Percentiles rank a stretch among this genome's conserved stretches.
Evolutionary conservation across 2,888 invertebrate species (phyloP).

Genomic region (Lochmaea capreae): DNA sequence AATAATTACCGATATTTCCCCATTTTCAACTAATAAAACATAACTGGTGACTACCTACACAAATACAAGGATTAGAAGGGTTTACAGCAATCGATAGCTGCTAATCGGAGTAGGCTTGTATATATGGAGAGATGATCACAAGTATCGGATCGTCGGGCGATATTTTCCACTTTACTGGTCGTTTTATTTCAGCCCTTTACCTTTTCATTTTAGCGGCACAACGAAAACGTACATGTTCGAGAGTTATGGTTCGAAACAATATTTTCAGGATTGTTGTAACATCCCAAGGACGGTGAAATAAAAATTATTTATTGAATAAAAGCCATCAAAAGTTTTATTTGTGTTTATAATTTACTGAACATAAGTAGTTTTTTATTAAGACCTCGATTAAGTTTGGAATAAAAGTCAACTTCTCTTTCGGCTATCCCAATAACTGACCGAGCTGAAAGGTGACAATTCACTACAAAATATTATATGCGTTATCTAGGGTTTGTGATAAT

Average conservation of each 20-base stretch:
- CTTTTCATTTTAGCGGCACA: conserved; percentile 38
- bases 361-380: too few relatives aligned
- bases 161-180: conserved; percentile 54
- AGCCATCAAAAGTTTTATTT: too few relatives aligned
- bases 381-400: too few relatives aligned
- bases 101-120: conserved; percentile 46
- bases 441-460: too few relatives aligned
- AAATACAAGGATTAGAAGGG: conserved; percentile 29
- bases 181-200: conserved; percentile 48
- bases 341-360: too few relatives aligned
- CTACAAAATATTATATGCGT: too few relatives aligned
- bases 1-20: not conserved
- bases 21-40: not conserved
- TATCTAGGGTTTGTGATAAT: too few relatives aligned
- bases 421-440: too few relatives aligned
- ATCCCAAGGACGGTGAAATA: conserved; percentile 8
- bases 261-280: conserved; percentile 24
- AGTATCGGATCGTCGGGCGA: conserved; percentile 52
- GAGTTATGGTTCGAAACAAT: conserved; percentile 19
- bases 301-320: too few relatives aligned
- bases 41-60: conserved; percentile 20
- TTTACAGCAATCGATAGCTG: conserved; percentile 44
- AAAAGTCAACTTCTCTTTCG: too few relatives aligned
- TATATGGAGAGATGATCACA: conserved; percentile 53
- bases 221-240: not conserved